phyloP scores from a whole-genome alignment of 1,140 invertebrate genomes.

The Drosophila nigrodunni region DNA sequence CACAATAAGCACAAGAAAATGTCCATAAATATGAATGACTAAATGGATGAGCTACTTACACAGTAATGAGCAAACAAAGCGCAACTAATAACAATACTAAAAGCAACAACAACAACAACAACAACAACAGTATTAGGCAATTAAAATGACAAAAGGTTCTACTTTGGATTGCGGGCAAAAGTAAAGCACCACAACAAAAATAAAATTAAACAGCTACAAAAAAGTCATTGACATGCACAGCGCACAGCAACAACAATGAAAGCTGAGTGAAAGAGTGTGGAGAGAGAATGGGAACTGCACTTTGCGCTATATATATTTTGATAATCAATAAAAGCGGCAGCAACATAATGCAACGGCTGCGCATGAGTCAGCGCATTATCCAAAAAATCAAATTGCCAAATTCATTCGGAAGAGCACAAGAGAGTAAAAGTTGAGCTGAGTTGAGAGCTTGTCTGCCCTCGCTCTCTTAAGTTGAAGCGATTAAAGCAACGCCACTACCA shows the following conservation, averaged over 20 bases:
- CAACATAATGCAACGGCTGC: conserved; percentile 41
- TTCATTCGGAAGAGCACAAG: conserved; percentile 14
- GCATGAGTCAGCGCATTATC: conserved; percentile 63
- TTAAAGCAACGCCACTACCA: conserved; percentile 5
- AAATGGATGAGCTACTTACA: conserved; percentile 69
- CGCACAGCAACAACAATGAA: conserved; percentile 47
- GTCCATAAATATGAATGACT: conserved; percentile 44
- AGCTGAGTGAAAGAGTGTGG: conserved; percentile 14
- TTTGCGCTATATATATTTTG: conserved; percentile 30
- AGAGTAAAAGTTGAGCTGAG: conserved; percentile 1
- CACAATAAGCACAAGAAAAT: conserved; percentile 11
- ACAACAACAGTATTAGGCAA: conserved; percentile 63
- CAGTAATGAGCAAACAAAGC: conserved; percentile 75
- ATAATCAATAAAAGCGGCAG: conserved; percentile 30
- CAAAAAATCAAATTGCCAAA: conserved; percentile 36
- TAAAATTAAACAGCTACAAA: conserved; percentile 41
- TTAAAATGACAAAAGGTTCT: conserved; percentile 79
- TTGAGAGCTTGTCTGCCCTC: not conserved
- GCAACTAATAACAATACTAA: conserved; percentile 20
- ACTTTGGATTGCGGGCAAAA: conserved; percentile 42
- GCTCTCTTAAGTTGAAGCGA: conserved; percentile 25
- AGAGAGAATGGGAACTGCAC: conserved; percentile 3
- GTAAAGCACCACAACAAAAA: conserved; percentile 29
- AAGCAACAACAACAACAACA: conserved; percentile 42
- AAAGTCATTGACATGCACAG: conserved; percentile 80